Base-by-base conservation (phyloP, 2,113 vertebrate genomes). In the Todiramphus chloris region DNA sequence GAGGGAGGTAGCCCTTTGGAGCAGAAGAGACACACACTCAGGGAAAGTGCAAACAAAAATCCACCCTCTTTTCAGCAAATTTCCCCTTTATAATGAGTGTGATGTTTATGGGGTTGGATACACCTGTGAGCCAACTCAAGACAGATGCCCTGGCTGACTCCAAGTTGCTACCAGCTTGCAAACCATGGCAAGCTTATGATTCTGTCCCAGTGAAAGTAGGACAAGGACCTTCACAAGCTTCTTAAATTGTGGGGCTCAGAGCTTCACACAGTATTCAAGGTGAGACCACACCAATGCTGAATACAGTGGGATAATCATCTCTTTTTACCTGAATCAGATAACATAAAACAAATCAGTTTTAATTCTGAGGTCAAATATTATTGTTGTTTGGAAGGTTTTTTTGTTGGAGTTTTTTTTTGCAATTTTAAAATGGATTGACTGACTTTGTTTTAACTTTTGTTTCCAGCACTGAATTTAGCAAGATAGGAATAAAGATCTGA, bases 211-310 rank as follows among this genome's bases (percentile, higher is more conserved):
- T 27, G 15, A 56, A 31, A 56, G 28, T 15, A 56, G 55, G 55
- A 11, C 17, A 53, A 46, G 6, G 8, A 41, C 51, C 13, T 50
- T 66, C 18, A 69, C 8, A 67, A 8, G 7, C 6, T 56, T 62
- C 24, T 43, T 12, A 66, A 24, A 37, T 5, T 17, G 6, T 10
- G 33, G 20, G 64, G 9, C 33, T 15, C 17, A 63, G 33, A 51
- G 46, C 12, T 11, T 19, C 13, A 28, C 28, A 20, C 5, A 39
- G 4, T 5, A 17, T 5, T n/a, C 4, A 3, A 62, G 28, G 14
- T 68, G 48, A 68, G 24, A 39, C 8, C 0, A 1, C 16, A 41
- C 33, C 5, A 53, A 23, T 0, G 4, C 7, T 33, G 33, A 55
- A 55, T 9, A 24, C 15, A 35, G 28, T 2, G 4, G 31, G 9